These are phyloP conservation scores for Latheticus oryzae DNA, from an alignment of 2,888 invertebrate species.

Conservation along the genomic window DNA sequence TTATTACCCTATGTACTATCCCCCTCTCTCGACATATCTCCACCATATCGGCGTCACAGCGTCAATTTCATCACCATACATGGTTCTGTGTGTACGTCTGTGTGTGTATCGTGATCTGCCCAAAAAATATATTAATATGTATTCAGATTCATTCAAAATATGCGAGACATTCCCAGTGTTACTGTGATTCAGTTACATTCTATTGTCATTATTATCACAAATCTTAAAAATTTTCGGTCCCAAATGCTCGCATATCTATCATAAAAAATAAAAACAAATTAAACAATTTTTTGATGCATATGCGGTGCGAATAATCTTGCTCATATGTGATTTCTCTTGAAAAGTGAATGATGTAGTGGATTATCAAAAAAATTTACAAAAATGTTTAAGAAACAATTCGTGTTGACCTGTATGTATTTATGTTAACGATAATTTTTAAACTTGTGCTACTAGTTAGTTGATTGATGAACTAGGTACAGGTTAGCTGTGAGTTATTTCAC, in stretches of 20 bases:
- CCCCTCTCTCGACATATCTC: constrained; percentile 49
- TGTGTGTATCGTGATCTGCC: constrained; percentile 48
- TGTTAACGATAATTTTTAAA: constrained; percentile 51
- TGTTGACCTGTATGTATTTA: constrained; percentile 59
- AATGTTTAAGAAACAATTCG: constrained; percentile 47
- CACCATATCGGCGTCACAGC: constrained; percentile 49
- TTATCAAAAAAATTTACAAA: constrained; percentile 28
- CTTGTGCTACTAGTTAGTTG: constrained; percentile 41
- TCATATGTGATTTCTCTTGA: constrained; percentile 40
- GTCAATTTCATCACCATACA: constrained; percentile 27
- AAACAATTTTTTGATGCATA: too few species aligned
- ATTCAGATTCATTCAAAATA: too few species aligned
- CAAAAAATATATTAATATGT: constrained; percentile 39
- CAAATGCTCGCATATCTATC: constrained; percentile 8
- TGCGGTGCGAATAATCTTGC: constrained; percentile 25
- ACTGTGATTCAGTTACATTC: constrained; percentile 54
- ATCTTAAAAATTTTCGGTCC: constrained; percentile 4
- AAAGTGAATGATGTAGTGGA: constrained; percentile 39
- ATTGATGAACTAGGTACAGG: constrained; percentile 50
- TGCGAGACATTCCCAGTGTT: constrained; percentile 57
- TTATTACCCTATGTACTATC: constrained; percentile 1
- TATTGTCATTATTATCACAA: constrained; percentile 29
- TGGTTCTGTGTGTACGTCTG: constrained; percentile 39
- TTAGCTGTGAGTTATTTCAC: constrained; percentile 61
- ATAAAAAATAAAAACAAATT: too few species aligned